phyloP scores from a whole-genome alignment of 1,140 invertebrate genomes.

The Drosophila subpulchrella region DNA sequence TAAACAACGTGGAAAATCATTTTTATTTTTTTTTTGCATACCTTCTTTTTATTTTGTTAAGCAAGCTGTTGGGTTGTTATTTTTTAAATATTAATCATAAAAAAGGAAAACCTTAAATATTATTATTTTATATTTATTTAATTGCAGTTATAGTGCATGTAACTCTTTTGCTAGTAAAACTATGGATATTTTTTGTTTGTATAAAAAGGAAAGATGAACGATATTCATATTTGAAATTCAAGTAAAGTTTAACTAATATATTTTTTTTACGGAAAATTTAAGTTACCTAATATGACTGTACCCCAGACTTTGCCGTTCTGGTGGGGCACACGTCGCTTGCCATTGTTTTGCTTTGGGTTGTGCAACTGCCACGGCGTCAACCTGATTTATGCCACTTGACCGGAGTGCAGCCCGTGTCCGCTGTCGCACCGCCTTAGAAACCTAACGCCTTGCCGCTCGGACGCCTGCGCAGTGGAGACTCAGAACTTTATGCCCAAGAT shows the following conservation, averaged over 20 bases:
- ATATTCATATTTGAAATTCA: not conserved
- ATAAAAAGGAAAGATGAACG: no score
- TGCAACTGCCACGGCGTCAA: conserved; percentile 53
- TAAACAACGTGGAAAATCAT: no score
- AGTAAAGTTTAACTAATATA: not conserved
- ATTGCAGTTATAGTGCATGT: no score
- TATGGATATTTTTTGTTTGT: no score
- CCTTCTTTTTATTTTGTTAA: no score
- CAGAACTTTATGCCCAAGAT: conserved; percentile 51
- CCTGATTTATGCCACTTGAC: conserved; percentile 72
- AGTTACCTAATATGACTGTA: conserved; percentile 30
- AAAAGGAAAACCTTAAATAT: no score
- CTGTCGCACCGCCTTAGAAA: conserved; percentile 19
- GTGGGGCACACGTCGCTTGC: conserved; percentile 18
- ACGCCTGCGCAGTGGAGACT: conserved; percentile 52
- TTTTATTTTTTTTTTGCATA: no score
- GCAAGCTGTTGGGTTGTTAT: not conserved
- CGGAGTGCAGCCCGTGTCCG: conserved; percentile 41
- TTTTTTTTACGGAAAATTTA: not conserved
- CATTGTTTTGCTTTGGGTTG: conserved; percentile 42
- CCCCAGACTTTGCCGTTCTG: conserved; percentile 19
- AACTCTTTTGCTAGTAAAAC: no score
- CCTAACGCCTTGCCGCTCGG: conserved; percentile 54
- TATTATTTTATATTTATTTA: no score
- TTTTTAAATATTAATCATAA: not conserved